Evolutionary conservation across 1,140 invertebrate species (phyloP).

Genomic region (Thereuonema tuberculata): DNA sequence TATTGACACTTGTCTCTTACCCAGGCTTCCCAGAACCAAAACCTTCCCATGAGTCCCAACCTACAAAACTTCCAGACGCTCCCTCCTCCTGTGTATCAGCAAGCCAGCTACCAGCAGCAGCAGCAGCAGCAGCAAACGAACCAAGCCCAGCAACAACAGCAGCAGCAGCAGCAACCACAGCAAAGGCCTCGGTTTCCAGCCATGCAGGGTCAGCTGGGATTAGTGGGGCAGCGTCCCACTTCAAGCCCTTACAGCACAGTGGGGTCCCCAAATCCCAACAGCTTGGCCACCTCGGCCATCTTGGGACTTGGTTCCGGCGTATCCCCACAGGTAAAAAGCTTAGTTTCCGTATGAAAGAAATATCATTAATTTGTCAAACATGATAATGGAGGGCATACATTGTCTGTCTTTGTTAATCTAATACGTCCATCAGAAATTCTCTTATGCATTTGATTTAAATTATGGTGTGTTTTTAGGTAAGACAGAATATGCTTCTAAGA

Average conservation of each 20-base stretch:
- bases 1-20: too few species aligned
- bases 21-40: background rate
- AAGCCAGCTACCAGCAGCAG: slow-evolving; percentile 24
- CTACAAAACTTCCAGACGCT: slow-evolving; percentile 13
- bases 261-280: slow-evolving; percentile 3
- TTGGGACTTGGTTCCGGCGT: slow-evolving; percentile 1
- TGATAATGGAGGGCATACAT: too few species aligned
- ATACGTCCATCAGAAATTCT: too few species aligned
- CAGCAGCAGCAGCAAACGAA: slow-evolving; percentile 23
- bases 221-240: slow-evolving; percentile 15
- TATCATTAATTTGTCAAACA: too few species aligned
- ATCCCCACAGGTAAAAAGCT: slow-evolving; percentile 13
- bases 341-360: too few species aligned
- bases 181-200: slow-evolving; percentile 42
- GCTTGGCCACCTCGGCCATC: background rate
- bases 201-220: slow-evolving; percentile 13
- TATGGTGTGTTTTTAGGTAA: too few species aligned
- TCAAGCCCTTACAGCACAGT: slow-evolving; percentile 20
- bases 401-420: too few species aligned
- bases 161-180: slow-evolving; percentile 21
- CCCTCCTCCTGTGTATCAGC: slow-evolving; percentile 17
- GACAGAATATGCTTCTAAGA: too few species aligned
- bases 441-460: too few species aligned
- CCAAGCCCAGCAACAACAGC: slow-evolving; percentile 9
- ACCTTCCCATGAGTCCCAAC: background rate